Base-by-base conservation (phyloP, 2,888 invertebrate species). In the Charanyca ferruginea region DNA sequence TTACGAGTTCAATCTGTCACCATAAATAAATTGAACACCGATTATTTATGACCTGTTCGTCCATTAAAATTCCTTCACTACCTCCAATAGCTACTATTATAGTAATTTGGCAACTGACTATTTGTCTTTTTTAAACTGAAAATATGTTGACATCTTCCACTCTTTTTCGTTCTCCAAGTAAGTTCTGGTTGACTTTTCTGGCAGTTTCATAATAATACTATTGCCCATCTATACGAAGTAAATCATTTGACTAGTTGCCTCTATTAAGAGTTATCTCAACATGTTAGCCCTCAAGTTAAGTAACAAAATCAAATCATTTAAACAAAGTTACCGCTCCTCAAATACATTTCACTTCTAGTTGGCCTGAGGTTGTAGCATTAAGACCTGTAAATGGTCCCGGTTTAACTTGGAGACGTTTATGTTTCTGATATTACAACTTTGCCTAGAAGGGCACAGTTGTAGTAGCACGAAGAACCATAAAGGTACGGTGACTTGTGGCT, bases 331-430 rank as follows among this genome's bases (percentile, higher is more conserved):
- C 28, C 22, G 22, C 20, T 54, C 13, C 22, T 20, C 51, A 22
- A 48, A 38, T 65, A 41, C 47, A 48, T 73, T 78, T 60, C 45
- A 52, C 42, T 44, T 60, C 13, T 44, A 73, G 59, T 55, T 38
- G 28, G 22, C 35, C 25, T 22, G 9, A 48, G 57, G 57, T 42
- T 25, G 44, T 25, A n/a, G 23, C 44, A 45, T 55, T 64, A 59
- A 67, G 42, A 49, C 51, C 51, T 58, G 63, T 79, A 69, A 79
- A 81, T 81, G 75, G 48, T 25, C 9, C 60, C 41, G 16, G 18
- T 44, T 9, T 23, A 53, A 72, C 28, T 64, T 51, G 41, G 22
- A 54, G 53, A 47, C 28, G 22, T 44, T 49, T 52, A 41, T 28
- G 35, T 38, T 60, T 54, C 51, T 64, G 48, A 53, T 66, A 66